These are phyloP conservation scores for Cyrtorhinus lividipennis DNA, from an alignment of 1,140 invertebrate species.

Conservation along the genomic window DNA sequence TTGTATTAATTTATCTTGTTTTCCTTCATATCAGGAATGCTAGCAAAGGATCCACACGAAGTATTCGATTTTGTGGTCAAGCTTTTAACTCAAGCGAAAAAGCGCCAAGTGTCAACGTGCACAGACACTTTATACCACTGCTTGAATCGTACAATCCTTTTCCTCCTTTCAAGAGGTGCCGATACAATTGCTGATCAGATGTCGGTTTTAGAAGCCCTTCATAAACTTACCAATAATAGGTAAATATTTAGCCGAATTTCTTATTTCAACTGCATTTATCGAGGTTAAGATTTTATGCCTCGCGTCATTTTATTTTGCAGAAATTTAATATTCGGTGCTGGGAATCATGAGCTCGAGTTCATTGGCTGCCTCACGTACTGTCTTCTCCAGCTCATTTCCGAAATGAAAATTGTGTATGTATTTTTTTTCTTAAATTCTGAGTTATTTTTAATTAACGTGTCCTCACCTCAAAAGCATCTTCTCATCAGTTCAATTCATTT, in stretches of 20 bases:
- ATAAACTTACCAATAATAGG: conserved; percentile 75
- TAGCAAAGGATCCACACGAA: conserved; percentile 81
- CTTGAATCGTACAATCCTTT: conserved; percentile 86
- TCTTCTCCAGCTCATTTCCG: conserved; percentile 80
- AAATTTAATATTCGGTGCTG: conserved; percentile 77
- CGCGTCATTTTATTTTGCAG: conserved; percentile 31
- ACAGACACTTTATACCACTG: conserved; percentile 82
- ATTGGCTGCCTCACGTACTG: conserved; percentile 91
- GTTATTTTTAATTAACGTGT: not conserved
- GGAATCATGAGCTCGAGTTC: conserved; percentile 89
- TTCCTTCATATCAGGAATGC: no score
- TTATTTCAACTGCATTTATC: no score
- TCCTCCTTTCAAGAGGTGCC: conserved; percentile 77
- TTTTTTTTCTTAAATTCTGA: conserved; percentile 14
- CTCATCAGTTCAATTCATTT: not conserved
- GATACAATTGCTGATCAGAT: conserved; percentile 81
- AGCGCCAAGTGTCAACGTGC: conserved; percentile 53
- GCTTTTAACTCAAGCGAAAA: conserved; percentile 73
- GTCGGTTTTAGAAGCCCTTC: conserved; percentile 79
- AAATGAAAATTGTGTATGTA: conserved; percentile 60
- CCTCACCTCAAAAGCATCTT: not conserved
- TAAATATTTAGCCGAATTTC: conserved; percentile 26
- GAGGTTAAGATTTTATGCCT: not conserved
- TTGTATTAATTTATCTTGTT: no score
- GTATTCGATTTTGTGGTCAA: conserved; percentile 92